Percentiles rank a stretch among this genome's conserved stretches.
Conservation (phyloP, 1,140 invertebrate genomes). For the Leptoteleia sp. region DNA sequence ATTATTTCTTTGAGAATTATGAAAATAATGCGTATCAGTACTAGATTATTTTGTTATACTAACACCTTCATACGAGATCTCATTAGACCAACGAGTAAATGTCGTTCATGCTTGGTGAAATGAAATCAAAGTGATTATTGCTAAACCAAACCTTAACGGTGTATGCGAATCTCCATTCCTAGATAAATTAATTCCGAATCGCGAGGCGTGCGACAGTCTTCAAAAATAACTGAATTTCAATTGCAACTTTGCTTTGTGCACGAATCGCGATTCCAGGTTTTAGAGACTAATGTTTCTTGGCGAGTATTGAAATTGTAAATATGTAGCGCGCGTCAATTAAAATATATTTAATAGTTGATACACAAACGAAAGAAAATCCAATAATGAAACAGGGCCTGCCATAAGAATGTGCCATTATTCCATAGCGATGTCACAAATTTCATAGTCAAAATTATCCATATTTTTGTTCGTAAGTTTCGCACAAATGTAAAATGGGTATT, state of each 20-base stretch:
- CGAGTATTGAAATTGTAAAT: slow-evolving; percentile 46
- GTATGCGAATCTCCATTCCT: slow-evolving; percentile 9
- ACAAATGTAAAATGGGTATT: too few relatives aligned
- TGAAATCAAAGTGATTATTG: background rate
- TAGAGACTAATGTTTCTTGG: slow-evolving; percentile 21
- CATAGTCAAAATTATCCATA: too few relatives aligned
- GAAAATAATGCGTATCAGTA: too few relatives aligned
- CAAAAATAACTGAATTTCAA: too few relatives aligned
- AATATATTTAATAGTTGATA: slow-evolving; percentile 16
- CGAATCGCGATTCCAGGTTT: too few relatives aligned
- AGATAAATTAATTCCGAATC: slow-evolving; percentile 21
- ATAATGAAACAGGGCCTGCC: slow-evolving; percentile 22
- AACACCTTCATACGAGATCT: slow-evolving; percentile 8
- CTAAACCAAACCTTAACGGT: background rate
- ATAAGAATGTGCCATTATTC: slow-evolving; percentile 41
- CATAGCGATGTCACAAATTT: background rate
- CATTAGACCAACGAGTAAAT: slow-evolving; percentile 7
- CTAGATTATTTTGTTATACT: background rate
- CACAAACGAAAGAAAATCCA: background rate
- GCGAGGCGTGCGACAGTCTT: slow-evolving; percentile 4
- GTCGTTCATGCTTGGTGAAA: background rate
- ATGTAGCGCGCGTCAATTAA: slow-evolving; percentile 14
- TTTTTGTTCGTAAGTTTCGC: too few relatives aligned
- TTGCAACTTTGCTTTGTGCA: too few relatives aligned
- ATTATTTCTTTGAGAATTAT: too few relatives aligned